Percentiles rank a stretch among this genome's conserved stretches.
Evolutionary conservation across 2,888 invertebrate species (phyloP).

Genomic region (Mythimna lalbum): DNA sequence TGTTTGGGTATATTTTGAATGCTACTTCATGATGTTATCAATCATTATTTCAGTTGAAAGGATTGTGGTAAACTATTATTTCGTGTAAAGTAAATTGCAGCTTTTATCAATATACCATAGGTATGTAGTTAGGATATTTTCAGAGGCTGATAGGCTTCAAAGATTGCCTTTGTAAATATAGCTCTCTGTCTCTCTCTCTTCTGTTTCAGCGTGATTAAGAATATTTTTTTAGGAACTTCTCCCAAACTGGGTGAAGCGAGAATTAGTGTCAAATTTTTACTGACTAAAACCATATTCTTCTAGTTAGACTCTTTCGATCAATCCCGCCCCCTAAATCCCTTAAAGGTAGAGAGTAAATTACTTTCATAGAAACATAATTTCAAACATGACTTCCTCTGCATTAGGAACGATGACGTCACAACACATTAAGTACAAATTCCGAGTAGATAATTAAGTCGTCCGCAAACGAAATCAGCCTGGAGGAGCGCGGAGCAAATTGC

Average conservation of each 20-base stretch:
- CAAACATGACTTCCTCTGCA: constrained; percentile 21
- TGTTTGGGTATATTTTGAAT: neutral
- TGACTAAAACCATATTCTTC: too few relatives aligned
- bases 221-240: too few relatives aligned
- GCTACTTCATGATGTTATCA: neutral
- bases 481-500: constrained; percentile 54
- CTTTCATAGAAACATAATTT: constrained; percentile 13
- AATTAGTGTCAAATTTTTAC: too few relatives aligned
- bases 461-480: constrained; percentile 55
- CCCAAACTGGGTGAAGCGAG: too few relatives aligned
- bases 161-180: neutral
- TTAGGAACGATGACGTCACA: constrained; percentile 43
- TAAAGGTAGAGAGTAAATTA: too few relatives aligned
- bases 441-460: constrained; percentile 55
- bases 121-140: neutral
- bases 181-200: neutral
- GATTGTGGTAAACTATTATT: too few relatives aligned
- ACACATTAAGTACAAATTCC: constrained; percentile 52
- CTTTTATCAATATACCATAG: neutral
- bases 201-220: neutral
- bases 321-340: neutral
- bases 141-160: fast-evolving
- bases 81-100: neutral
- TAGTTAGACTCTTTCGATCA: too few relatives aligned
- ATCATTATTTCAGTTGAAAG: too few relatives aligned